These are phyloP conservation scores for Conger conger DNA, from an alignment of 2,113 vertebrate species.

Conservation along the genomic window DNA sequence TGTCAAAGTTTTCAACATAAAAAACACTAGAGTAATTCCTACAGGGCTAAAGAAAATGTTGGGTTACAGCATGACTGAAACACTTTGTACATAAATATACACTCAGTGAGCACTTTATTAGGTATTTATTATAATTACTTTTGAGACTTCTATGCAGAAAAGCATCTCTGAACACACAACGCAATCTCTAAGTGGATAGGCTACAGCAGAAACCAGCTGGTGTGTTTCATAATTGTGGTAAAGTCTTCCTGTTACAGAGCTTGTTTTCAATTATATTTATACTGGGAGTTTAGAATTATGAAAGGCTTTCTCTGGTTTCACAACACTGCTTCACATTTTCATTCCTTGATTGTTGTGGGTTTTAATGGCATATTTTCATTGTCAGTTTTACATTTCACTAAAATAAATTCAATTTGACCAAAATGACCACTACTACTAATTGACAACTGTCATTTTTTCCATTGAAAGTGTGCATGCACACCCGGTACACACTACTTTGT, in stretches of 20 bases:
- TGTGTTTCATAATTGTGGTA: not conserved
- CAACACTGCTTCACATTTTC: not conserved
- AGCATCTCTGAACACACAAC: too few species aligned
- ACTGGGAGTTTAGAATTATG: constrained; percentile 4
- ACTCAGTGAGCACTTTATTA: too few species aligned
- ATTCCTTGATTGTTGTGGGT: not conserved
- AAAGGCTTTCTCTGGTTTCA: not conserved
- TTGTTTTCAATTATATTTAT: constrained; percentile 3
- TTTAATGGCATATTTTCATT: not conserved
- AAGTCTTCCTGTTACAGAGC: not conserved
- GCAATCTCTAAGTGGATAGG: too few species aligned
- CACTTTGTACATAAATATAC: constrained; percentile 1
- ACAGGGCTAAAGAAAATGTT: not conserved
- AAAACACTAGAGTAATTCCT: not conserved
- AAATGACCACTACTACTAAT: not conserved
- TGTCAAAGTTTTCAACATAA: not conserved
- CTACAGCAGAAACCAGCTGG: not conserved
- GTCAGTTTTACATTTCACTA: not conserved
- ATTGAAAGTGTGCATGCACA: not conserved
- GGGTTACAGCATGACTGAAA: not conserved
- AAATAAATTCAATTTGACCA: not conserved
- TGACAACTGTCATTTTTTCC: not conserved
- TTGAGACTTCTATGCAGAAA: too few species aligned
- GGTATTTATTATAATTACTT: too few species aligned
- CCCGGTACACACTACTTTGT: too few species aligned